Evolutionary conservation across 64 coral and sea anemone species (phyloP), one percentile per base, ranked within the genome.

Genomic region (Dendronephthya gigantea): DNA sequence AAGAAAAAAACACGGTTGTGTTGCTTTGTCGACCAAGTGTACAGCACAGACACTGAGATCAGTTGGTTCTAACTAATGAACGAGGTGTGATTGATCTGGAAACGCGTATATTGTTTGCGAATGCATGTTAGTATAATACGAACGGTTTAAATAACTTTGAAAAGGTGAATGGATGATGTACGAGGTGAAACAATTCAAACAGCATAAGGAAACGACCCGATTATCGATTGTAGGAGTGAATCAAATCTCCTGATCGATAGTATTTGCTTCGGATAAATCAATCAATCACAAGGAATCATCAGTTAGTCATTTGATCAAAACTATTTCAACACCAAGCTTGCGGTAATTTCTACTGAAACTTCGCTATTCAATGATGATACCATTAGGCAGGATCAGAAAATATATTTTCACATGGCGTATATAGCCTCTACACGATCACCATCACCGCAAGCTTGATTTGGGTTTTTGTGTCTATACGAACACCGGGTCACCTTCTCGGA

Each of bases 401-500:
- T 22, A 66, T 2, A 17, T 66, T 66, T 66, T 66, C 58, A 66
- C 58, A 30, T n/a, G n/a, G n/a, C n/a, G n/a, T n/a, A n/a, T n/a
- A n/a, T n/a, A n/a, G n/a, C n/a, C n/a, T n/a, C n/a, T n/a, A n/a
- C n/a, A n/a, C n/a, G n/a, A n/a, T n/a, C n/a, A 30, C 29, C 2
- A 66, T 66, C 29, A 66, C 58, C 29, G 58, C 58, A 66, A 66
- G 58, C 58, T 17, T 66, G 29, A 66, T n/a, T 22, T 3, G 58
- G 19, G 6, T 22, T 2, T 36, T 33, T 79, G 72, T 79, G 72
- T 79, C 28, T 62, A 62, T 22, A 66, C 58, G 29, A 66, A 66
- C 72, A 79, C 72, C 37, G 32, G 72, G 72, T 79, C 72, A 79
- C 72, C 72, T 79, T 79, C 36, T 79, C 29, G 72, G 72, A 36